These are phyloP conservation scores for Hippocampus guttulatus DNA, from an alignment of 2,113 vertebrate genomes.

Conservation along the genomic window DNA sequence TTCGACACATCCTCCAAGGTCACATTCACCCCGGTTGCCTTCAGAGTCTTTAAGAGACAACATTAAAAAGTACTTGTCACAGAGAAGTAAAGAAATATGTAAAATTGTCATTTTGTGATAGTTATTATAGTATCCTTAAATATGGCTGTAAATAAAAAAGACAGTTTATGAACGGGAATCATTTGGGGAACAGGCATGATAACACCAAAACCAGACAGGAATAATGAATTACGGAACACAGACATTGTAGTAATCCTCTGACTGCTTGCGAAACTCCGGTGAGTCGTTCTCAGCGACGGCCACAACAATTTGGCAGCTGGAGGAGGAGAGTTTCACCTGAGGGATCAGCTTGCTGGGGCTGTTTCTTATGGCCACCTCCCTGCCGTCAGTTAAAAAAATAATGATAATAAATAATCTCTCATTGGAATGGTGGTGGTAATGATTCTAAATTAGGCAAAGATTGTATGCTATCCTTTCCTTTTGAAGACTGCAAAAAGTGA, in stretches of 20 bases:
- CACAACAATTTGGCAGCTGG: conserved; percentile 71
- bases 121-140: not conserved
- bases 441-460: not conserved
- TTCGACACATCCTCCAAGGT: conserved; percentile 66
- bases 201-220: not conserved
- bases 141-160: not conserved
- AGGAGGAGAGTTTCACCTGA: conserved; percentile 29
- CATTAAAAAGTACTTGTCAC: not conserved
- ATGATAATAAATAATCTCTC: conserved; percentile 11
- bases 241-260: conserved; percentile 81
- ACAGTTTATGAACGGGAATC: not conserved
- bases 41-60: conserved; percentile 54
- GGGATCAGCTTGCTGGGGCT: conserved; percentile 76
- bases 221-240: conserved; percentile 11
- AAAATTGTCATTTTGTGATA: not conserved
- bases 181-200: not conserved
- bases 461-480: not conserved
- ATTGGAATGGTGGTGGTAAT: not conserved
- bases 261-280: conserved; percentile 83
- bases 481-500: not conserved
- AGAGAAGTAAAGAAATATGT: not conserved
- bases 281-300: conserved; percentile 83
- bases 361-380: conserved; percentile 83
- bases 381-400: conserved; percentile 50
- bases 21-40: conserved; percentile 60